Percentiles rank a stretch among this genome's conserved stretches.
phyloP scores from a whole-genome alignment of 2,113 vertebrate genomes.

The Charadrius vociferus region DNA sequence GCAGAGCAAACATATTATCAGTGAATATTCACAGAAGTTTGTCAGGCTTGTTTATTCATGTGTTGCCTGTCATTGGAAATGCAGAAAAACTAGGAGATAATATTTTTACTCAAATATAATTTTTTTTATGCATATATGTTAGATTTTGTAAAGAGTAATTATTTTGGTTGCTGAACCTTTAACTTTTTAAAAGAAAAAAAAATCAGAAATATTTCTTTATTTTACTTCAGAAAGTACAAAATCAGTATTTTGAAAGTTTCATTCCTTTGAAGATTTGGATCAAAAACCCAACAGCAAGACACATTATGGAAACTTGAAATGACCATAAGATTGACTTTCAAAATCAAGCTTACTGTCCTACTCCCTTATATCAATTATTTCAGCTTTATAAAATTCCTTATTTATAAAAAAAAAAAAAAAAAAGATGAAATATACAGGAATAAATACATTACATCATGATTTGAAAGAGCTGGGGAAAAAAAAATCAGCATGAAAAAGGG shows the following conservation, averaged over 20 bases:
- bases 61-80: not conserved
- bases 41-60: not conserved
- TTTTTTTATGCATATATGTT: not conserved
- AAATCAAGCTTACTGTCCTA: not conserved
- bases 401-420: not conserved
- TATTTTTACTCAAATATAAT: not conserved
- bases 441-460: not conserved
- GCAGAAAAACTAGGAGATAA: not conserved
- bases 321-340: not conserved
- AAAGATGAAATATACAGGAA: not conserved
- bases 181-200: not conserved
- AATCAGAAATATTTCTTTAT: not conserved
- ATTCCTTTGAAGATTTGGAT: not conserved
- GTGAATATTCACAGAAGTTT: not conserved
- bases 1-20: not conserved
- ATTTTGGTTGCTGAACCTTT: not conserved
- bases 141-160: not conserved
- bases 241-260: not conserved
- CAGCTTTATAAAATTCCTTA: not conserved
- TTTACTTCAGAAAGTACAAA: not conserved
- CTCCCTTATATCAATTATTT: not conserved
- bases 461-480: not conserved
- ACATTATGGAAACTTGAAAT: not conserved
- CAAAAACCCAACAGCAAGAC: not conserved
- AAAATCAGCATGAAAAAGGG: not conserved